These are phyloP conservation scores for Mesocentrotus franciscanus DNA, from an alignment of 53 echinoderm and acorn worm genomes.

Conservation along the genomic window DNA sequence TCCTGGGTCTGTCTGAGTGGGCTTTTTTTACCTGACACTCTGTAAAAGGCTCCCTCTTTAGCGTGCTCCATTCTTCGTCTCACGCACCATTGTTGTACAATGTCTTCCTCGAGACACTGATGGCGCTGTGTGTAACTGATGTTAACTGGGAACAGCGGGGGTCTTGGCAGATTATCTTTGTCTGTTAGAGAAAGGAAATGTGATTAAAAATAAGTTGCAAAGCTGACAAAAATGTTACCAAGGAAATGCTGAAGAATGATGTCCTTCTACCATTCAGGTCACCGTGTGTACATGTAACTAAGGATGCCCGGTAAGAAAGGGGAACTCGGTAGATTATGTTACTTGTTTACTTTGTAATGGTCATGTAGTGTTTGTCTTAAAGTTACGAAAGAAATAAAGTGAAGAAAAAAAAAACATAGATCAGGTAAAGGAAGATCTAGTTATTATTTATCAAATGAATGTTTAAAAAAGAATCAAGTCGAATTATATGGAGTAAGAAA, in stretches of 20 bases:
- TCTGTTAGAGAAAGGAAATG: background rate
- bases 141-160: constrained; percentile 20
- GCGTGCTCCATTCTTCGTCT: constrained; percentile 84
- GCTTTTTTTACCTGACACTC: background rate
- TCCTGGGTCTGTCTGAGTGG: constrained; percentile 21
- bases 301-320: background rate
- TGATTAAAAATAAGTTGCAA: background rate
- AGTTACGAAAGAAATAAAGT: too few relatives aligned
- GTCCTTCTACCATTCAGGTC: background rate
- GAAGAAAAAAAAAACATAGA: too few relatives aligned
- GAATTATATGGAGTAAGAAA: too few relatives aligned
- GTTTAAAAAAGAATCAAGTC: too few relatives aligned
- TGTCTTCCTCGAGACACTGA: constrained; percentile 82
- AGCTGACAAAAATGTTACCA: background rate
- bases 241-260: background rate
- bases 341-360: too few relatives aligned
- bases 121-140: constrained; percentile 38
- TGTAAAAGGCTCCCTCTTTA: constrained; percentile 36
- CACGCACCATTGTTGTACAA: constrained; percentile 94
- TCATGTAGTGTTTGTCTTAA: too few relatives aligned
- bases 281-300: too few relatives aligned
- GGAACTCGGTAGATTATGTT: background rate
- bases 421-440: too few relatives aligned
- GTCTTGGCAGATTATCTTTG: constrained; percentile 64
- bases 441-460: too few relatives aligned